A percentile compares a stretch with the other conserved stretches of the same genome.
Evolutionary conservation across 2,113 vertebrate genomes (phyloP).

Genomic region (Xerus inauris): DNA sequence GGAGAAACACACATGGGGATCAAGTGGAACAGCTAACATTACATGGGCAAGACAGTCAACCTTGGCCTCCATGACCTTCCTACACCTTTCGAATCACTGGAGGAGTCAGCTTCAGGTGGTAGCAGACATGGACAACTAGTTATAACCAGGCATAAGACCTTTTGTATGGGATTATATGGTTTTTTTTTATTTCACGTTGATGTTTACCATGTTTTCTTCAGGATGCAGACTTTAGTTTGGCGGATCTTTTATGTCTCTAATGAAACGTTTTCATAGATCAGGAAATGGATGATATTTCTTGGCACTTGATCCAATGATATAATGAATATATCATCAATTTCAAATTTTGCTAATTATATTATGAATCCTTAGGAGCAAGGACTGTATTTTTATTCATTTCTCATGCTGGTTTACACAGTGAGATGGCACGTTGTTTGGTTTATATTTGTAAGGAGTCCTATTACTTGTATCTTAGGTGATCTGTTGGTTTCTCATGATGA

Average conservation of each 20-base stretch:
- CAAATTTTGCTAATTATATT: neutral
- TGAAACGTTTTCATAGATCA: constrained; percentile 48
- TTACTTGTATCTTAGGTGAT: neutral
- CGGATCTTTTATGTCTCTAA: neutral
- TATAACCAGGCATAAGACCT: neutral
- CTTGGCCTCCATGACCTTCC: constrained; percentile 24
- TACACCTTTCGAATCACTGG: constrained; percentile 11
- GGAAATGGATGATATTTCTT: neutral
- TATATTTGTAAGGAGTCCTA: neutral
- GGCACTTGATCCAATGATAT: neutral
- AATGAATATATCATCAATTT: neutral
- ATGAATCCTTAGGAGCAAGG: neutral
- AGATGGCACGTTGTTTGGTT: neutral
- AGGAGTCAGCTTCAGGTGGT: constrained; percentile 16
- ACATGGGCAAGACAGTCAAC: constrained; percentile 2
- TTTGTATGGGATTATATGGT: constrained; percentile 10
- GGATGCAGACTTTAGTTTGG: neutral
- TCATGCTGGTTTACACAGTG: neutral
- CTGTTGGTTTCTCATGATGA: neutral
- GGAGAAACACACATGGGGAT: neutral
- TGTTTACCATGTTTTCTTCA: constrained; percentile 36
- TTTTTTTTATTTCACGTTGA: constrained; percentile 11
- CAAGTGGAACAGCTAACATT: neutral
- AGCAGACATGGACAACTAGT: neutral
- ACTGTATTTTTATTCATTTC: neutral